Percentiles rank a stretch among this genome's conserved stretches.
Evolutionary conservation across 1,140 invertebrate genomes (phyloP).

Genomic region (Lasioglossum baleicum): DNA sequence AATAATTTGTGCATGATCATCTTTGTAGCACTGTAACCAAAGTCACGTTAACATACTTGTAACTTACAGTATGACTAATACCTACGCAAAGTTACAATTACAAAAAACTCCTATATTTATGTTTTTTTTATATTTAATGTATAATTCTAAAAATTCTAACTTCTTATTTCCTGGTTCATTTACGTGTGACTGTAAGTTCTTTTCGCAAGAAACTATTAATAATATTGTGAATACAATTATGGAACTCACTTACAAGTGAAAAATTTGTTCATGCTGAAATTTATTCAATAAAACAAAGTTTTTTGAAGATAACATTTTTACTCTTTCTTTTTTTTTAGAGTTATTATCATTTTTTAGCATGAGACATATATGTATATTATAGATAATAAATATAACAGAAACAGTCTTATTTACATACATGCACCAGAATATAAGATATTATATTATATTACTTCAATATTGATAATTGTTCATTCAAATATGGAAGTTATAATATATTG

Average conservation of each 20-base stretch:
- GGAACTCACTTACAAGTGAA: slow-evolving; percentile 9
- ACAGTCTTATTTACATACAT: slow-evolving; percentile 49
- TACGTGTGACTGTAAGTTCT: neutral
- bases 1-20: slow-evolving; percentile 34
- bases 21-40: slow-evolving; percentile 17
- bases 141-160: neutral
- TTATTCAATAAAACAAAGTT: slow-evolving; percentile 8
- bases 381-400: slow-evolving; percentile 37
- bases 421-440: slow-evolving; percentile 28
- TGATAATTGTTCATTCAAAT: slow-evolving; percentile 16
- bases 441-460: slow-evolving; percentile 35
- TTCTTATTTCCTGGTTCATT: slow-evolving; percentile 17
- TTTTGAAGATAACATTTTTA: neutral
- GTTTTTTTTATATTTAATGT: neutral
- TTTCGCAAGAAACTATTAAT: slow-evolving; percentile 4
- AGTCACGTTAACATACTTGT: slow-evolving; percentile 3
- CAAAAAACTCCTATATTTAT: neutral
- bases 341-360: neutral
- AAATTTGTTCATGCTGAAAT: slow-evolving; percentile 14
- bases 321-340: no score
- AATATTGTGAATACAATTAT: slow-evolving; percentile 3
- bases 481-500: slow-evolving; percentile 33
- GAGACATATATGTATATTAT: slow-evolving; percentile 22
- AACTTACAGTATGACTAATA: slow-evolving; percentile 1
- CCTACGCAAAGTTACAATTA: slow-evolving; percentile 16